Evolutionary conservation across 2,888 invertebrate species (phyloP), one percentile per base, ranked within the genome.

Genomic region (Torymus tubicola): DNA sequence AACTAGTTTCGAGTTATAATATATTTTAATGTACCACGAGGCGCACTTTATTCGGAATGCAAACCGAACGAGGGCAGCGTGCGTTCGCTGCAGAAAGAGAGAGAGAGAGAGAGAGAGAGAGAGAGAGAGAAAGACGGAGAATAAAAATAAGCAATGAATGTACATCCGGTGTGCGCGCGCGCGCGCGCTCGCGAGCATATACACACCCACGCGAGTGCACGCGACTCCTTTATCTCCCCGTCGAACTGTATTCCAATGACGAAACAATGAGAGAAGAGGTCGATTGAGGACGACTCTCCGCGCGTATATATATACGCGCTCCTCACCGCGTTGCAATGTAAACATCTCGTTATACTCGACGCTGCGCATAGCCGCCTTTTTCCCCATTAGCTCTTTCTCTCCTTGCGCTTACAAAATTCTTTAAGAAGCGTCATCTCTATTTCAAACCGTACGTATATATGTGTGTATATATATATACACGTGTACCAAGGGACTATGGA

Each of bases 51-150:
- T 63, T 57, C 52, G 77, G 73, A 70, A 70, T 70, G 63, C 53
- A 71, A 79, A 79, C 76, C 77, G 73, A 74, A 79, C 67, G 80
- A 73, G 74, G 79, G 70, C 79, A 77, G 55, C 31, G 31, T 8
- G 31, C 31, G 31, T n/a, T n/a, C n/a, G 31, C 31, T 5, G 31
- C 31, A 31, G 31, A 31, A 31, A 31, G 31, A n/a, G n/a, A n/a
- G n/a, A n/a, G n/a, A n/a, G n/a, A n/a, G n/a, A n/a, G n/a, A n/a
- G n/a, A n/a, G n/a, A n/a, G n/a, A n/a, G n/a, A n/a, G n/a, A n/a
- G n/a, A n/a, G n/a, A n/a, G n/a, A n/a, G n/a, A n/a, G n/a, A n/a
- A n/a, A 76, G 31, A 42, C 18, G 57, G 14, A 58, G n/a, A 77
- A 70, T 64, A 77, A 77, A 77, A 70, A 69, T 70, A 42, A 64